Evolutionary conservation across 2,888 invertebrate species (phyloP).

Genomic region (Meta bourneti): DNA sequence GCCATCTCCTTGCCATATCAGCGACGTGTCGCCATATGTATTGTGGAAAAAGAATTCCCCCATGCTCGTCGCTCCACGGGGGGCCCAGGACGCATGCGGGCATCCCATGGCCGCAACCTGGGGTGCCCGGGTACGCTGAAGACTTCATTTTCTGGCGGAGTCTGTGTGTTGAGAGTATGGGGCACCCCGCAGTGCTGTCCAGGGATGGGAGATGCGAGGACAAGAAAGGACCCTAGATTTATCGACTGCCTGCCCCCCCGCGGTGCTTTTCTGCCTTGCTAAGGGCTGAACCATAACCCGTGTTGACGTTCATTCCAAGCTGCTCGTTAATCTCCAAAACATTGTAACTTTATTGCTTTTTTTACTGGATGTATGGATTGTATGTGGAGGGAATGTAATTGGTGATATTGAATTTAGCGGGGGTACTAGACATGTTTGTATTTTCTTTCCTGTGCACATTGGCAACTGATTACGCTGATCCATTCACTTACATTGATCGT

Average conservation of each 20-base stretch:
- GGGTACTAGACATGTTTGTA: background rate
- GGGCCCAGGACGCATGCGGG: conserved; percentile 55
- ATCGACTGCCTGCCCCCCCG: conserved; percentile 67
- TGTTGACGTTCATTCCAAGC: conserved; percentile 62
- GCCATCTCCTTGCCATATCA: conserved; percentile 61
- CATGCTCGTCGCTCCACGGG: conserved; percentile 57
- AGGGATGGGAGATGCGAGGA: conserved; percentile 71
- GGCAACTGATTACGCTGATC: conserved; percentile 8
- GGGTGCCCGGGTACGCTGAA: conserved; percentile 61
- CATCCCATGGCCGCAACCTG: conserved; percentile 41
- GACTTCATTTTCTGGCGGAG: conserved; percentile 72
- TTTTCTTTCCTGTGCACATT: conserved; percentile 14
- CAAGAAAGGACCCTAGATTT: conserved; percentile 73
- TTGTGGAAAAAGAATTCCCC: conserved; percentile 31
- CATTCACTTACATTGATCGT: background rate
- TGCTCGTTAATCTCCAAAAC: conserved; percentile 67
- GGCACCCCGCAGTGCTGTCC: conserved; percentile 66
- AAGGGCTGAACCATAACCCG: conserved; percentile 23
- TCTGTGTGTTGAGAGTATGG: background rate
- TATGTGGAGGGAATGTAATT: conserved; percentile 39
- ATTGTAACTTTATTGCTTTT: conserved; percentile 47
- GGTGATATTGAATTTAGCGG: conserved; percentile 37
- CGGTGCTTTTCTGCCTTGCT: conserved; percentile 48
- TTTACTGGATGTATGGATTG: conserved; percentile 16
- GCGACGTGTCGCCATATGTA: conserved; percentile 68